These are phyloP conservation scores for Paralinhomoeus sp. DNA, from an alignment of 2,888 invertebrate species.

Conservation along the genomic window DNA sequence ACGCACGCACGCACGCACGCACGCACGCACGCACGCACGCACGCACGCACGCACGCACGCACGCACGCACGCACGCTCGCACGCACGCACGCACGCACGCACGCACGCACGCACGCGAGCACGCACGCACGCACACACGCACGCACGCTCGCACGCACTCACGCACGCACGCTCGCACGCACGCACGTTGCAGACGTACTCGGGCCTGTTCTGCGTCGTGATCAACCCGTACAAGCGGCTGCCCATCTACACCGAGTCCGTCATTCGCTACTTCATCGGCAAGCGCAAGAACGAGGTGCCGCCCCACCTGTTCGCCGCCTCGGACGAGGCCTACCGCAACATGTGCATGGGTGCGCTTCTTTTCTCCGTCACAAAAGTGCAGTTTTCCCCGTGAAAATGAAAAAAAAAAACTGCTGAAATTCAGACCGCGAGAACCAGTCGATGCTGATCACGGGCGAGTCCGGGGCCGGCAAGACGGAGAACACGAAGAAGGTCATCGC, in stretches of 20 bases:
- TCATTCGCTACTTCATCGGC: conserved; percentile 57
- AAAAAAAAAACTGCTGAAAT: too few species aligned
- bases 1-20: background rate
- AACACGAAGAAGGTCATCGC: conserved; percentile 99
- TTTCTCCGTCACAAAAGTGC: too few species aligned
- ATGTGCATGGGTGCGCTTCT: conserved; percentile 95
- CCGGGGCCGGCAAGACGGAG: conserved; percentile 99
- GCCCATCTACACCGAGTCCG: conserved; percentile 2
- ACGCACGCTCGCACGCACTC: conserved; percentile 1
- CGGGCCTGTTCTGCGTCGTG: conserved; percentile 98
- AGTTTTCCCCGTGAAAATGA: too few species aligned
- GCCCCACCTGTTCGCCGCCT: conserved; percentile 96
- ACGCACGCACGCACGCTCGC: background rate
- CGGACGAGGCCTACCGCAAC: conserved; percentile 97
- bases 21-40: background rate
- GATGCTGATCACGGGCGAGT: conserved; percentile 89
- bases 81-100: conserved; percentile 3
- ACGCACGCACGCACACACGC: conserved; percentile 1
- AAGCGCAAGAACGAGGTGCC: conserved; percentile 97
- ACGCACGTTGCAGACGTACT: conserved; percentile 70
- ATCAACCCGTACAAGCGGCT: conserved; percentile 42
- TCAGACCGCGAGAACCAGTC: conserved; percentile 39
- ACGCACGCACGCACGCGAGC: conserved; percentile 1
- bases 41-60: background rate
- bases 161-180: conserved; percentile 1